These are phyloP conservation scores for Drosophila borealis DNA, from an alignment of 2,888 invertebrate genomes.

Conservation along the genomic window DNA sequence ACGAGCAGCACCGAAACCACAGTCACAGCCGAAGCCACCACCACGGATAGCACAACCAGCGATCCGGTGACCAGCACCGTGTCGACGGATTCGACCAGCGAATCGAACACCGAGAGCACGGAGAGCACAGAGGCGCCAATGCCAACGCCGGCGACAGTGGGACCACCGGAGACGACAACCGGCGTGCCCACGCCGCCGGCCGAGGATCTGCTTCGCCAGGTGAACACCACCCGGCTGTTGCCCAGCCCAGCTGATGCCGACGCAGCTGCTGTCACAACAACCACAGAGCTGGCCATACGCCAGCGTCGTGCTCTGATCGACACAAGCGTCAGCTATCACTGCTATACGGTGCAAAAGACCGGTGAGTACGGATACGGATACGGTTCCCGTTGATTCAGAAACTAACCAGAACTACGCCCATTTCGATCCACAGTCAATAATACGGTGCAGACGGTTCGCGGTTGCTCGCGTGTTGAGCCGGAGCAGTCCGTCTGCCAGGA, in stretches of 20 bases:
- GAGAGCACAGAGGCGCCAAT: constrained; percentile 48
- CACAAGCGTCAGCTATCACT: constrained; percentile 71
- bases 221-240: constrained; percentile 38
- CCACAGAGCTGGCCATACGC: constrained; percentile 53
- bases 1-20: constrained; percentile 13
- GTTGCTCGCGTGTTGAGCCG: constrained; percentile 75
- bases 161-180: constrained; percentile 59
- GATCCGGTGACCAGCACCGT: constrained; percentile 9
- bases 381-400: too few relatives aligned
- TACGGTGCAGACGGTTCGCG: constrained; percentile 66
- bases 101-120: constrained; percentile 24
- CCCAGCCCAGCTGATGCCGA: constrained; percentile 4
- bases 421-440: constrained; percentile 58
- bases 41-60: constrained; percentile 10
- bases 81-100: constrained; percentile 17
- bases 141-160: constrained; percentile 63
- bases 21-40: constrained; percentile 20
- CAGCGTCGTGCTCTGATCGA: constrained; percentile 52
- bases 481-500: constrained; percentile 69
- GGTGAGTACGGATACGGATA: constrained; percentile 52
- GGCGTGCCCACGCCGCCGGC: constrained; percentile 71
- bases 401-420: not conserved
- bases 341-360: constrained; percentile 70
- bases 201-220: constrained; percentile 33
- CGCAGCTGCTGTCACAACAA: not conserved